A percentile compares a stretch with the other conserved stretches of the same genome.
Conservation (phyloP, 2,888 invertebrate species). For the Prenolepis imparis region DNA sequence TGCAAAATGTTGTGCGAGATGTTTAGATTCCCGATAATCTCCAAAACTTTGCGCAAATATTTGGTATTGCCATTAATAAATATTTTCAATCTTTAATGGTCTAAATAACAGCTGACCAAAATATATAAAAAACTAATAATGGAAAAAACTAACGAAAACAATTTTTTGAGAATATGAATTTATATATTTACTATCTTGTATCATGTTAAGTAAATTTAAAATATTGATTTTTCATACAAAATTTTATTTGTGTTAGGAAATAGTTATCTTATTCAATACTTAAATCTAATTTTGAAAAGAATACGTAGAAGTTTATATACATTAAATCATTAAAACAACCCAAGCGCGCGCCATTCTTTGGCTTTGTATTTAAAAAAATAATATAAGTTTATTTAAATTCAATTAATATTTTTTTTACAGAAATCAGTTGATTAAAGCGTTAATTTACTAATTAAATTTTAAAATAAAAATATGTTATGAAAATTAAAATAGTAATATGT, state of each 20-base stretch:
- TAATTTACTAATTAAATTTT: too few relatives aligned
- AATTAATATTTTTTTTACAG: too few relatives aligned
- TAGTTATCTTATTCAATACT: not conserved
- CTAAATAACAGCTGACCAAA: not conserved
- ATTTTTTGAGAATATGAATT: not conserved
- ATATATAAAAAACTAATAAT: not conserved
- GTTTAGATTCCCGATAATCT: constrained; percentile 19
- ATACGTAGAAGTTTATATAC: too few relatives aligned
- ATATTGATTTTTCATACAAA: not conserved
- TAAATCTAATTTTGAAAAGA: too few relatives aligned
- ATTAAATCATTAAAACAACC: too few relatives aligned
- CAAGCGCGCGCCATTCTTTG: too few relatives aligned
- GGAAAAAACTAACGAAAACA: not conserved
- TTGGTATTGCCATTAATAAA: not conserved
- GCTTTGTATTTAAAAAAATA: too few relatives aligned
- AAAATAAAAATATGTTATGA: too few relatives aligned
- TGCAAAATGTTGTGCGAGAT: constrained; percentile 17
- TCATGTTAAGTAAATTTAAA: not conserved
- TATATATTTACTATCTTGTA: not conserved
- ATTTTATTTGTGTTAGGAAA: not conserved
- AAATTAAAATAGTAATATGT: too few relatives aligned
- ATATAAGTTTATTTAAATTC: too few relatives aligned
- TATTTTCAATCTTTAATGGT: not conserved
- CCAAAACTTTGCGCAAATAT: not conserved
- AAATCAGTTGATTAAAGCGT: too few relatives aligned